Percentiles rank a stretch among this genome's conserved stretches.
Conservation (phyloP, 2,113 vertebrate genomes). For the Hoplias malabaricus region DNA sequence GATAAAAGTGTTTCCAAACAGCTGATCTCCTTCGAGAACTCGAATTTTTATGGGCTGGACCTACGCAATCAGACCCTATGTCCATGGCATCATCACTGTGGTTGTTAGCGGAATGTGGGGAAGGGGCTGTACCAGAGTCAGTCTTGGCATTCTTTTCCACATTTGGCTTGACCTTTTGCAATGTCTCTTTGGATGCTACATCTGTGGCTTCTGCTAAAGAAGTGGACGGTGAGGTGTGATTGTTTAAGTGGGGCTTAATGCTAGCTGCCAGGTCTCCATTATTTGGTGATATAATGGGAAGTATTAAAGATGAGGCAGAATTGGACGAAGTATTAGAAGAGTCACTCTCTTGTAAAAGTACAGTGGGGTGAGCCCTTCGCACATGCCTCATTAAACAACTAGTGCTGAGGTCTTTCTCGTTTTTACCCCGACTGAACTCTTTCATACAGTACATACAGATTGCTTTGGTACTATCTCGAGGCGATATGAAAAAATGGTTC, state of each 20-base stretch:
- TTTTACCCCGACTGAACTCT: slow-evolving; percentile 96
- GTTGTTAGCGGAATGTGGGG: slow-evolving; percentile 72
- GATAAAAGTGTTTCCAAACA: slow-evolving; percentile 97
- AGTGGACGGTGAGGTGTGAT: slow-evolving; percentile 78
- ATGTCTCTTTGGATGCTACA: slow-evolving; percentile 79
- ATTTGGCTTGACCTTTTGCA: slow-evolving; percentile 78
- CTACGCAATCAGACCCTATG: slow-evolving; percentile 70
- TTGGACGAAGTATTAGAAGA: slow-evolving; percentile 61
- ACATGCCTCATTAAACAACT: slow-evolving; percentile 98
- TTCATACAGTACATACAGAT: slow-evolving; percentile 99
- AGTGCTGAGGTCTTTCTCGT: slow-evolving; percentile 96
- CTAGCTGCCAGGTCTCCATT: slow-evolving; percentile 69
- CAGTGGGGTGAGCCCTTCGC: slow-evolving; percentile 90
- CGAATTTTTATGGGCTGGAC: slow-evolving; percentile 79
- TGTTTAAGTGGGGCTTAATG: slow-evolving; percentile 64
- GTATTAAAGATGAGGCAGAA: slow-evolving; percentile 74
- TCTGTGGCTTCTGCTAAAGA: slow-evolving; percentile 79
- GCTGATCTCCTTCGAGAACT: slow-evolving; percentile 90
- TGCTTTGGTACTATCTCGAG: slow-evolving; percentile 94
- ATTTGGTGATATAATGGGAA: slow-evolving; percentile 80
- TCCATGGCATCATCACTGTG: slow-evolving; percentile 79
- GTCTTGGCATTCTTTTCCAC: slow-evolving; percentile 74
- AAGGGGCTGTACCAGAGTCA: slow-evolving; percentile 66
- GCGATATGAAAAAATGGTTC: slow-evolving; percentile 98
- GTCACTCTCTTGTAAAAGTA: slow-evolving; percentile 81